A percentile compares a stretch with the other conserved stretches of the same genome.
Evolutionary conservation across 64 coral and sea anemone species (phyloP).

Genomic region (Montipora foliosa): DNA sequence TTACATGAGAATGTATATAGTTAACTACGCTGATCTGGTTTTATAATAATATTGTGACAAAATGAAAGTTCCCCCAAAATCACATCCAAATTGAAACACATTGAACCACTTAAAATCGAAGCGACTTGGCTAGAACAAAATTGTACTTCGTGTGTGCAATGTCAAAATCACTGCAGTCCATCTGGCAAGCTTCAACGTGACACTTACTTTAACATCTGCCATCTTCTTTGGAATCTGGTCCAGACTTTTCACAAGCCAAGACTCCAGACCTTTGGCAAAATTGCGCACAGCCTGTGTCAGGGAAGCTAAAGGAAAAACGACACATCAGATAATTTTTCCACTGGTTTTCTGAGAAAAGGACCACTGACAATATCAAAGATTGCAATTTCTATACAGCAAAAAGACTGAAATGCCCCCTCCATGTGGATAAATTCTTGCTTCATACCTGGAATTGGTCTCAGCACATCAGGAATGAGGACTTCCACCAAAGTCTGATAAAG

Average conservation of each 20-base stretch:
- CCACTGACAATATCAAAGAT: no score
- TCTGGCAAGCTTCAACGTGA: neutral
- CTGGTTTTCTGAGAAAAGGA: no score
- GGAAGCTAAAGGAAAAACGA: conserved; percentile 65
- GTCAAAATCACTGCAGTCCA: neutral
- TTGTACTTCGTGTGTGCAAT: no score
- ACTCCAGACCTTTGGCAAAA: conserved; percentile 96
- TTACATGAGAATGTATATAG: no score
- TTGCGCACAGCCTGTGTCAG: conserved; percentile 98
- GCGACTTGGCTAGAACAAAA: no score
- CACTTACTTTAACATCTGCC: conserved; percentile 87
- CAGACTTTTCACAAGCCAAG: conserved; percentile 81
- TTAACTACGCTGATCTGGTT: no score
- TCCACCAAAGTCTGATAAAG: conserved; percentile 97
- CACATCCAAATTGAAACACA: no score
- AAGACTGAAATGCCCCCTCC: no score
- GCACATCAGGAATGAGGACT: conserved; percentile 95
- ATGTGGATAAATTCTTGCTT: neutral
- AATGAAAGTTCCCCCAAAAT: no score
- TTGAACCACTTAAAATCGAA: no score
- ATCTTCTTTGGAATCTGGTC: conserved; percentile 98
- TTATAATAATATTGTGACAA: no score
- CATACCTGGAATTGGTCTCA: conserved; percentile 98
- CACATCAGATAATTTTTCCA: neutral
- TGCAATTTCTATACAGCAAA: no score